Evolutionary conservation across 2,113 vertebrate genomes (phyloP).

Genomic region (Struthio camelus): DNA sequence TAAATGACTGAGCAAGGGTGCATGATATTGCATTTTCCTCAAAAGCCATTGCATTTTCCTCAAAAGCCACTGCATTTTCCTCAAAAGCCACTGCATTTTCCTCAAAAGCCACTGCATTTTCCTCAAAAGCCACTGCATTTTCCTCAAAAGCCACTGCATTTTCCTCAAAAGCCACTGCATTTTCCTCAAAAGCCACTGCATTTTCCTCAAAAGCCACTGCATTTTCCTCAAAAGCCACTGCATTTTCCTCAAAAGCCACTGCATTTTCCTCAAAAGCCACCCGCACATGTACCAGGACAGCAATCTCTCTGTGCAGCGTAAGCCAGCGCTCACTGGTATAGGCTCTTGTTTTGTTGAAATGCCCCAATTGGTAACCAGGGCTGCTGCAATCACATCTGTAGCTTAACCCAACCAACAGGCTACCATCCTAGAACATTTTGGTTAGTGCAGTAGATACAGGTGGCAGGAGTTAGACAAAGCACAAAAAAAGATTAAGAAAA

Average conservation of each 20-base stretch:
- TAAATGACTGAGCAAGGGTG: background rate
- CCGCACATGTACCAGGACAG: background rate
- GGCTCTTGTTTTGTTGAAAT: background rate
- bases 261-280: background rate
- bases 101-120: too few species aligned
- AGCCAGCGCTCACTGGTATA: background rate
- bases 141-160: too few species aligned
- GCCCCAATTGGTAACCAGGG: background rate
- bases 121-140: background rate
- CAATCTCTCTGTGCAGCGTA: background rate
- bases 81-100: background rate
- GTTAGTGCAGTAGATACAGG: background rate
- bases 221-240: background rate
- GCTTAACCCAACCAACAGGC: background rate
- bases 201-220: background rate
- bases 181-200: background rate
- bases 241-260: background rate
- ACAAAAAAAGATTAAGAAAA: background rate
- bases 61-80: too few species aligned
- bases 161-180: background rate
- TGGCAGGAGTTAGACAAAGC: background rate
- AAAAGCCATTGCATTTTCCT: background rate
- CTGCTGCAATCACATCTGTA: background rate
- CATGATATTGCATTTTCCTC: background rate
- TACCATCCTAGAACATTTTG: background rate